Evolutionary conservation across 1,140 invertebrate genomes (phyloP).

Genomic region (Dendrolimus punctatus): DNA sequence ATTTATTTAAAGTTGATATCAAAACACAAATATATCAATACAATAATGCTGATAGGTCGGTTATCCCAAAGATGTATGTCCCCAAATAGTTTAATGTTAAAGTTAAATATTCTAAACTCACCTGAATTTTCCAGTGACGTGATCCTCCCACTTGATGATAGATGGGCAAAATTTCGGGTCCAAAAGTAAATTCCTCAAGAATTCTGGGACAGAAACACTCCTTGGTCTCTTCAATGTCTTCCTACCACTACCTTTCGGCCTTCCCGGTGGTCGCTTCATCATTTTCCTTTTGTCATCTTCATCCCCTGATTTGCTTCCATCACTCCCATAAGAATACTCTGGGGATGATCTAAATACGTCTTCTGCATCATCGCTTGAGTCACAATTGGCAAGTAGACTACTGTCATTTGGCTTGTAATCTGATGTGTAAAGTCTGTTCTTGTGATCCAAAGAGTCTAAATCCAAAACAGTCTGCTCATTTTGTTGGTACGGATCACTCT

Average conservation of each 20-base stretch:
- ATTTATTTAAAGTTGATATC: too few species aligned
- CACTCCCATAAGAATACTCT: constrained; percentile 48
- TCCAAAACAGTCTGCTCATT: constrained; percentile 49
- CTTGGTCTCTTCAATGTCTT: constrained; percentile 76
- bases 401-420: constrained; percentile 45
- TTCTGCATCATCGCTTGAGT: constrained; percentile 54
- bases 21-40: too few species aligned
- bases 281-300: constrained; percentile 53
- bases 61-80: not conserved
- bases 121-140: constrained; percentile 85
- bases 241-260: constrained; percentile 66
- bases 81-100: not conserved
- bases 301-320: constrained; percentile 54
- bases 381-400: constrained; percentile 27
- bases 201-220: constrained; percentile 81
- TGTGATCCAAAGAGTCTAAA: constrained; percentile 43
- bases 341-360: constrained; percentile 47
- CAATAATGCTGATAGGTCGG: too few species aligned
- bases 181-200: constrained; percentile 84
- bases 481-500: constrained; percentile 37
- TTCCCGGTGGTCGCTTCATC: constrained; percentile 57
- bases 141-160: constrained; percentile 91
- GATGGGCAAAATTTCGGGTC: constrained; percentile 84
- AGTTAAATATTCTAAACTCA: constrained; percentile 27
- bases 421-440: constrained; percentile 31